Conservation (phyloP, 2,113 vertebrate species). For the sheep (Ovis aries) region ARS-UI_Ramb_v3.0 NC_056079.1:8855501-8856000, state of each 20-base stretch:
- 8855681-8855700: not conserved
- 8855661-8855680: not conserved
- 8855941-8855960: conserved; percentile 1
- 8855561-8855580: conserved; percentile 24
- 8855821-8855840: not conserved
- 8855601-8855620: conserved; percentile 36
- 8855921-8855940: not conserved
- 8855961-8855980: not conserved
- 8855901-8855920: conserved; percentile 5
- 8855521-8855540: not conserved
- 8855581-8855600: conserved; percentile 27
- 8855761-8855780: not conserved
- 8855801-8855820: not conserved
- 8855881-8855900: not conserved
- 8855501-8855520: not conserved
- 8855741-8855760: not conserved
- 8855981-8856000: not conserved
- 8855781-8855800: not conserved
- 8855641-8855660: not conserved
- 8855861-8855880: not conserved
- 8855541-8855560: not conserved
- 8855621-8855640: not conserved
- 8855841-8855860: not conserved
- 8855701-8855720: not conserved
- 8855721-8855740: not conserved